Conservation (phyloP, 1,140 invertebrate species). For the Trichonephila clavipes region DNA sequence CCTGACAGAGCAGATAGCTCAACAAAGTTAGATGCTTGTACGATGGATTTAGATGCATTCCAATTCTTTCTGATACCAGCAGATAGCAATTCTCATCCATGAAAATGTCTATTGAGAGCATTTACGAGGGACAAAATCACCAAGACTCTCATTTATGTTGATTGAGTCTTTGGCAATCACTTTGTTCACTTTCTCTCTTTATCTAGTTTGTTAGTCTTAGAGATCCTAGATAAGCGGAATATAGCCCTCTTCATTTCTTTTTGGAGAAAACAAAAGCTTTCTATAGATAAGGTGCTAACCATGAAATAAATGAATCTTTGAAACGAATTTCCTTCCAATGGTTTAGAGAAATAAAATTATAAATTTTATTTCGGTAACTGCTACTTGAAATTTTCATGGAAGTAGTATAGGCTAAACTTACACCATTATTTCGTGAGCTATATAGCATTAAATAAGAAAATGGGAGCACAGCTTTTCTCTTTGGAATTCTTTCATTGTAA, state of each 20-base stretch:
- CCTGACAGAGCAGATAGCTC: neutral
- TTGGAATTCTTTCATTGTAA: no score
- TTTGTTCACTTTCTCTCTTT: neutral
- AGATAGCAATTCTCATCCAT: slow-evolving; percentile 4
- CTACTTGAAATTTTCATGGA: no score
- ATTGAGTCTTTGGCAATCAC: slow-evolving; percentile 7
- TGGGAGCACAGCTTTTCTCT: no score
- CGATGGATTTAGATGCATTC: neutral
- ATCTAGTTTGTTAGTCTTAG: neutral
- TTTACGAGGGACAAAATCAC: neutral
- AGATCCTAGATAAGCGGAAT: neutral
- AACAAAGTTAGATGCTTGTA: neutral
- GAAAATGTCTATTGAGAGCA: neutral
- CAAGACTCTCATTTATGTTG: neutral
- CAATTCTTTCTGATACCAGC: neutral
- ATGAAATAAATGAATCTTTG: neutral
- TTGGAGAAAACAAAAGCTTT: neutral
- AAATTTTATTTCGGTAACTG: no score
- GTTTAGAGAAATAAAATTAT: neutral
- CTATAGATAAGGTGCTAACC: neutral
- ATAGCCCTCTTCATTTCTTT: neutral
- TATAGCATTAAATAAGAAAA: no score
- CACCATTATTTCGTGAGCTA: no score
- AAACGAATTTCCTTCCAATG: neutral
- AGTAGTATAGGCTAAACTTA: no score